Conservation (phyloP, 2,888 invertebrate species). For the Athetis lepigone region DNA sequence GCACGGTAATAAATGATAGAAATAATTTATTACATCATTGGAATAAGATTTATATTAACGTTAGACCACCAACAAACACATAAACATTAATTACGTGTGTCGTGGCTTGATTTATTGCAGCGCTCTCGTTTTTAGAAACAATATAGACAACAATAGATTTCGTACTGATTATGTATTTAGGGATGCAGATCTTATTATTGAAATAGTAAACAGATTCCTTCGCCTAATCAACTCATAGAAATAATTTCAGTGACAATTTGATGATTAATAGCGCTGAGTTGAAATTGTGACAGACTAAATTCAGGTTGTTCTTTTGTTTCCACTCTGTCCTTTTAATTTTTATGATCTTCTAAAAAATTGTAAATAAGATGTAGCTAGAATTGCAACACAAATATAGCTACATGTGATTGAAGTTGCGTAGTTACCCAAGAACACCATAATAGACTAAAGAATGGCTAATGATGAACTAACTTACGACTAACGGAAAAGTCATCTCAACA, state of each 20-base stretch:
- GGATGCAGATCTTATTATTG: conserved; percentile 32
- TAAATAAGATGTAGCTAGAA: not conserved
- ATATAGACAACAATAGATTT: conserved; percentile 49
- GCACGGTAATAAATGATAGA: conserved; percentile 58
- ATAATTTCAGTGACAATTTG: too few relatives aligned
- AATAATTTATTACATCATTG: conserved; percentile 60
- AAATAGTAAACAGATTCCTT: not conserved
- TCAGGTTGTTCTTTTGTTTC: too few relatives aligned
- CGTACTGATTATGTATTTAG: conserved; percentile 36
- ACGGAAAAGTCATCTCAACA: not conserved
- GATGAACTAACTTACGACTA: not conserved
- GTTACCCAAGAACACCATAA: not conserved
- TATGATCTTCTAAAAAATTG: not conserved
- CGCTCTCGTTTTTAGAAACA: conserved; percentile 55
- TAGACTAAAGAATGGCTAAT: not conserved
- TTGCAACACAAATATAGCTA: too few relatives aligned
- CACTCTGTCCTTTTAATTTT: conserved; percentile 3
- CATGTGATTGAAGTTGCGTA: too few relatives aligned
- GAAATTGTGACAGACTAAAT: too few relatives aligned
- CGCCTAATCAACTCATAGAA: too few relatives aligned
- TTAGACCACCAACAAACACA: conserved; percentile 62
- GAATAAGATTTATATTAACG: conserved; percentile 59
- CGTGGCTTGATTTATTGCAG: conserved; percentile 53
- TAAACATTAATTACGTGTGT: conserved; percentile 63
- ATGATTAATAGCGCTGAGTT: too few relatives aligned